Conservation (phyloP, 2,888 invertebrate genomes). For the Cerastis leucographa region DNA sequence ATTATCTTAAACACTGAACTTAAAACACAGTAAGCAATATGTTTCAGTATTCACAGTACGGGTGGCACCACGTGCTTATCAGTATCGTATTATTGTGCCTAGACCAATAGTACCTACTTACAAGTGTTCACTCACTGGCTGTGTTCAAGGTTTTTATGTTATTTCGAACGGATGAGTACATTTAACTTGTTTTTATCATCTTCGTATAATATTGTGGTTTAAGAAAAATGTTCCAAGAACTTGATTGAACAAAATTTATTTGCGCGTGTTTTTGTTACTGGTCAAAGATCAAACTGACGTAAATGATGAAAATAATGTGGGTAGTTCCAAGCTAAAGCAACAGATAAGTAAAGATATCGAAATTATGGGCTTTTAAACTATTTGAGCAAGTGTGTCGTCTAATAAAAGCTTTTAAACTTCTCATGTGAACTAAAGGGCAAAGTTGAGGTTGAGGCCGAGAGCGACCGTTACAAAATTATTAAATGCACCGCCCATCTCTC, state of each 20-base stretch:
- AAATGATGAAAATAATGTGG: constrained; percentile 29
- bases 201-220: constrained; percentile 36
- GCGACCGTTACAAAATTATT: constrained; percentile 68
- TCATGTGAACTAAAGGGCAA: constrained; percentile 52
- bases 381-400: constrained; percentile 24
- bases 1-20: constrained; percentile 85
- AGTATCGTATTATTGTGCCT: constrained; percentile 73
- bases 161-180: constrained; percentile 53
- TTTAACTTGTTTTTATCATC: constrained; percentile 56
- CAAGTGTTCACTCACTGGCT: constrained; percentile 58
- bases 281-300: constrained; percentile 46
- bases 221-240: constrained; percentile 31
- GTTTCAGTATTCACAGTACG: constrained; percentile 71
- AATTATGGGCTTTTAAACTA: not conserved
- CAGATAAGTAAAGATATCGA: constrained; percentile 1
- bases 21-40: constrained; percentile 79
- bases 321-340: constrained; percentile 22
- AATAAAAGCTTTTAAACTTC: constrained; percentile 38
- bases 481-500: constrained; percentile 71
- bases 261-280: constrained; percentile 34
- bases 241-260: constrained; percentile 41
- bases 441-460: constrained; percentile 51
- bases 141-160: constrained; percentile 67
- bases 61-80: constrained; percentile 84
- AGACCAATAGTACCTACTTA: constrained; percentile 60